A percentile compares a stretch with the other conserved stretches of the same genome.
phyloP scores from a whole-genome alignment of 2,113 vertebrate species.

The Cacatua alba region DNA sequence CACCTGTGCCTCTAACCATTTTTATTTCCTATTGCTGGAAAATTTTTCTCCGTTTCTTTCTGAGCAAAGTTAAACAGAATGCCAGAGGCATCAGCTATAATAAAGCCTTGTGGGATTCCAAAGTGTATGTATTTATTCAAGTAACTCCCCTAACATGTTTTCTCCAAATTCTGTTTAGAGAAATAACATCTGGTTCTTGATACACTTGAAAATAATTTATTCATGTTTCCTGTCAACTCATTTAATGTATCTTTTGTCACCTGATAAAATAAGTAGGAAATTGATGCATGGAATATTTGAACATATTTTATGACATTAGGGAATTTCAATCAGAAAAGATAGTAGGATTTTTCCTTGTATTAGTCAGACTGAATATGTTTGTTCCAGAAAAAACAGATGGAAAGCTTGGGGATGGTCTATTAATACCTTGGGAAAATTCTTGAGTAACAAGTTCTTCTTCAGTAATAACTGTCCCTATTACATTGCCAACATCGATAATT shows the following conservation, averaged over 20 bases:
- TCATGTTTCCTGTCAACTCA: neutral
- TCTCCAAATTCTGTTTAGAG: neutral
- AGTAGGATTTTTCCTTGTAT: slow-evolving; percentile 67
- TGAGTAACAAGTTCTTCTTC: slow-evolving; percentile 31
- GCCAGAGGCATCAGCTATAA: neutral
- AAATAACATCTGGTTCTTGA: slow-evolving; percentile 19
- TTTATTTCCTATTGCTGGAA: neutral
- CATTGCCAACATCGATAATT: slow-evolving; percentile 27
- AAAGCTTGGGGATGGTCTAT: slow-evolving; percentile 42
- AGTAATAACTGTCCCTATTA: slow-evolving; percentile 3
- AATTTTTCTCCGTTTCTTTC: neutral
- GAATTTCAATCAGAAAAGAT: slow-evolving; percentile 41
- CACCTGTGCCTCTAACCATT: neutral
- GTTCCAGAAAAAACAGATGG: slow-evolving; percentile 69
- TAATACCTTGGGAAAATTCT: slow-evolving; percentile 56
- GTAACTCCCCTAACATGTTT: neutral
- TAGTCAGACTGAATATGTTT: slow-evolving; percentile 53
- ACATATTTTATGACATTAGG: neutral
- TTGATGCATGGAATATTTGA: slow-evolving; percentile 44
- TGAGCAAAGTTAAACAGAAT: neutral
- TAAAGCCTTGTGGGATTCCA: neutral
- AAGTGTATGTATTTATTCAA: neutral
- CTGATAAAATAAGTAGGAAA: slow-evolving; percentile 32
- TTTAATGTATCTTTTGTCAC: slow-evolving; percentile 13
- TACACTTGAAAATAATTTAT: slow-evolving; percentile 20